Conservation (phyloP, 1,140 invertebrate genomes). For the Aphaenogaster rudis region DNA sequence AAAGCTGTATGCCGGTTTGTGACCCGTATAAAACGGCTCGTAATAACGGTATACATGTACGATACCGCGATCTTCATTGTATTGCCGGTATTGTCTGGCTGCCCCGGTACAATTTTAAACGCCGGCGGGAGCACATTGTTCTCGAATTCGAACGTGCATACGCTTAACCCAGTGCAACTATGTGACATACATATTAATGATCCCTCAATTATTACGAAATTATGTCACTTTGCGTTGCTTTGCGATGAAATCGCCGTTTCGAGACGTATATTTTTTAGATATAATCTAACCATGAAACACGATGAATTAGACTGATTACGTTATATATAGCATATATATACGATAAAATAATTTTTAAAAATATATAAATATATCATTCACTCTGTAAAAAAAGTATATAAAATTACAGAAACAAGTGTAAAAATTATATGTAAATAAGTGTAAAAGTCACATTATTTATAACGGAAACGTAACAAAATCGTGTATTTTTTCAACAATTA, state of each 20-base stretch:
- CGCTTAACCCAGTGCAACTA: constrained; percentile 17
- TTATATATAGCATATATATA: not conserved
- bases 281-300: not conserved
- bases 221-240: not conserved
- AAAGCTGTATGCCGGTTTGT: constrained; percentile 74
- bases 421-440: no score
- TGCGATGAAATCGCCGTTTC: not conserved
- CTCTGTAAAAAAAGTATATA: no score
- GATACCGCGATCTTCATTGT: constrained; percentile 74
- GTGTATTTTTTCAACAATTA: no score
- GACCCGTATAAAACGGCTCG: constrained; percentile 73
- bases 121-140: constrained; percentile 2
- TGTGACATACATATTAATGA: constrained; percentile 15
- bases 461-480: no score
- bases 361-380: no score
- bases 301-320: not conserved
- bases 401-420: no score
- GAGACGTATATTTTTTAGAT: not conserved
- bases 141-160: constrained; percentile 3
- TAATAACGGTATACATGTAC: constrained; percentile 74
- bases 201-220: not conserved
- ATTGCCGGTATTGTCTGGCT: constrained; percentile 62
- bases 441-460: no score
- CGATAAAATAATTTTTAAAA: no score
- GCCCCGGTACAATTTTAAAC: constrained; percentile 45